These are phyloP conservation scores for Himalopsyche japonica DNA, from an alignment of 2,888 invertebrate genomes.

Conservation along the genomic window DNA sequence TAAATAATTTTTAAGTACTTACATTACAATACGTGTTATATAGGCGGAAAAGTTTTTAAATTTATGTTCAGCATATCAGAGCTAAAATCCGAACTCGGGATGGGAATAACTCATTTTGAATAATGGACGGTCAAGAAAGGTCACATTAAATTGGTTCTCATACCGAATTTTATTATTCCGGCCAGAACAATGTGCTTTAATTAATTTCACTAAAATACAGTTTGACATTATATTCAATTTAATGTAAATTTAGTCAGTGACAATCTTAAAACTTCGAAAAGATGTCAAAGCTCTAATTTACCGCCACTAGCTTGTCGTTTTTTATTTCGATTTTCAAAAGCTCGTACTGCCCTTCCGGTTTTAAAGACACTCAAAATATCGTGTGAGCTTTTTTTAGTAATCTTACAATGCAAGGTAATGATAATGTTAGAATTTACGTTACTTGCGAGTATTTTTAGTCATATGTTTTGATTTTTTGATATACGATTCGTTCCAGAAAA, in stretches of 20 bases:
- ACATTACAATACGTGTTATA: not conserved
- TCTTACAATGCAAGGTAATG: too few relatives aligned
- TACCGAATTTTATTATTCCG: not conserved
- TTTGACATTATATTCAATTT: not conserved
- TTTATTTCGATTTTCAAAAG: too few relatives aligned
- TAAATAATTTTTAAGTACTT: too few relatives aligned
- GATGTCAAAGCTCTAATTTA: not conserved
- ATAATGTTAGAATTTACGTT: too few relatives aligned
- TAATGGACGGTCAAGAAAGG: not conserved
- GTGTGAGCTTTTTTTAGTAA: too few relatives aligned
- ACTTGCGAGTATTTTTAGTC: too few relatives aligned
- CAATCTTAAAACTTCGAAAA: not conserved
- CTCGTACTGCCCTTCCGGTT: too few relatives aligned
- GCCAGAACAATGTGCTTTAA: not conserved
- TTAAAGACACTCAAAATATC: too few relatives aligned
- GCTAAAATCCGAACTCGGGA: not conserved
- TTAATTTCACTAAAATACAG: not conserved
- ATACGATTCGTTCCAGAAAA: too few relatives aligned
- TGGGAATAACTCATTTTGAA: not conserved
- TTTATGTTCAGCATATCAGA: not conserved
- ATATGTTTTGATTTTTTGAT: too few relatives aligned
- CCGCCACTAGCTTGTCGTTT: too few relatives aligned
- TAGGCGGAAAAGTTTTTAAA: not conserved
- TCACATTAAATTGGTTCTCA: not conserved
- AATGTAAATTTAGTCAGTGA: not conserved